phyloP scores from a whole-genome alignment of 1,140 invertebrate species.

The Bombus ignitus region DNA sequence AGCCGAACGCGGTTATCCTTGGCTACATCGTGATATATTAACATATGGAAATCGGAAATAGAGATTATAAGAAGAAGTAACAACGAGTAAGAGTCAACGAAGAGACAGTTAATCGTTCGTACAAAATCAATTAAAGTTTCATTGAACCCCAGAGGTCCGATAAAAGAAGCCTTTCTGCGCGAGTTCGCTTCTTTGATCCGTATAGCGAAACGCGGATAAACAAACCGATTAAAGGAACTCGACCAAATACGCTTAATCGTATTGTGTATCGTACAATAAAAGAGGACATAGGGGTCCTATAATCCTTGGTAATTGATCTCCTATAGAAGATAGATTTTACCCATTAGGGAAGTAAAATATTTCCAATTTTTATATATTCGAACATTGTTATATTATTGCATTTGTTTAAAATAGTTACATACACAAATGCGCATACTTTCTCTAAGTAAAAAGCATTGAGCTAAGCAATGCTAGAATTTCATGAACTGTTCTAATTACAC shows the following conservation, averaged over 20 bases:
- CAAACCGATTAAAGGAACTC: conserved; percentile 11
- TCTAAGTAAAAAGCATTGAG: too few species aligned
- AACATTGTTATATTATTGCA: background rate
- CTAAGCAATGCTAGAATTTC: background rate
- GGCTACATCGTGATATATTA: background rate
- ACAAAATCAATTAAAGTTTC: conserved; percentile 27
- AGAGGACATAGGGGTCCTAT: background rate
- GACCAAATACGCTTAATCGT: background rate
- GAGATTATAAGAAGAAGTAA: background rate
- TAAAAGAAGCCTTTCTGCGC: background rate
- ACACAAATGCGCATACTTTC: too few species aligned
- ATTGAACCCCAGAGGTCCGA: conserved; percentile 10
- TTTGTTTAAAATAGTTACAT: too few species aligned
- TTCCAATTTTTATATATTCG: background rate
- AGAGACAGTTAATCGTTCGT: background rate
- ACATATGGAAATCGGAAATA: too few species aligned
- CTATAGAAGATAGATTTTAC: background rate
- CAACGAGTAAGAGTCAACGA: background rate
- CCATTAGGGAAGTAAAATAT: background rate
- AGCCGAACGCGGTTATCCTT: background rate
- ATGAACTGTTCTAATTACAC: too few species aligned
- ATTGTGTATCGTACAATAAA: background rate
- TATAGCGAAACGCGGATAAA: background rate
- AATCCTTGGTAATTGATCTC: background rate
- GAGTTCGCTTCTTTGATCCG: background rate